phyloP scores from a whole-genome alignment of 2,113 vertebrate species.

The Rhipidura dahli region DNA sequence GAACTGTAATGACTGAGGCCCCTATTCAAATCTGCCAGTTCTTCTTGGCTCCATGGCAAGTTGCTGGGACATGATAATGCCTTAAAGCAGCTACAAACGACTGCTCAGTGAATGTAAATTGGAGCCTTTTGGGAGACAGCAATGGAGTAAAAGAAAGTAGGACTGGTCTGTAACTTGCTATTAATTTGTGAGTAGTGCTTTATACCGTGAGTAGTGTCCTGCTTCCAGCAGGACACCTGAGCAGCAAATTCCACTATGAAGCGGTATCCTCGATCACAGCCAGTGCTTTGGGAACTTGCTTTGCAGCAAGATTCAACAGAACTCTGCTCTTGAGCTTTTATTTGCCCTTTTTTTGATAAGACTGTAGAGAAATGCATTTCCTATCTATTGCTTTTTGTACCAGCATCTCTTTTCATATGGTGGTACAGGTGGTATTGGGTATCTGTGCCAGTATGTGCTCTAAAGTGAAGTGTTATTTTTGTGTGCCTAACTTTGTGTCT shows the following conservation, averaged over 20 bases:
- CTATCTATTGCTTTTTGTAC: background rate
- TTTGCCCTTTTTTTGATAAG: background rate
- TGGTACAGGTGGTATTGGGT: background rate
- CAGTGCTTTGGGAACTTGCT: background rate
- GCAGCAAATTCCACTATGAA: background rate
- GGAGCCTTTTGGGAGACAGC: background rate
- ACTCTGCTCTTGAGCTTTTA: background rate
- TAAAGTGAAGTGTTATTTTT: background rate
- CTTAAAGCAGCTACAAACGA: conserved; percentile 29
- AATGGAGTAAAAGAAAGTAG: background rate
- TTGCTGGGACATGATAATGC: conserved; percentile 24
- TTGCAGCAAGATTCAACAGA: background rate
- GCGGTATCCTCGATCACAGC: rapidly evolving
- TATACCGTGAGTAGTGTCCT: background rate
- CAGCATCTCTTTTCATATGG: background rate
- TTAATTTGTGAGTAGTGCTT: background rate
- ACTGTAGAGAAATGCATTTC: background rate
- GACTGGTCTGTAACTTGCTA: background rate
- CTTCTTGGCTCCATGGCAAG: conserved; percentile 42
- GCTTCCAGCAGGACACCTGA: background rate
- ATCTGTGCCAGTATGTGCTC: background rate
- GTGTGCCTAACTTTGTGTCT: background rate
- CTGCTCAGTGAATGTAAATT: conserved; percentile 41
- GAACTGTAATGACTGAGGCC: conserved; percentile 12
- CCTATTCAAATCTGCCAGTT: conserved; percentile 34